Evolutionary conservation across 2,797 vertebrate species (phyloP), one percentile per base, ranked within the genome.

Genomic region (Dallia pectoralis): DNA sequence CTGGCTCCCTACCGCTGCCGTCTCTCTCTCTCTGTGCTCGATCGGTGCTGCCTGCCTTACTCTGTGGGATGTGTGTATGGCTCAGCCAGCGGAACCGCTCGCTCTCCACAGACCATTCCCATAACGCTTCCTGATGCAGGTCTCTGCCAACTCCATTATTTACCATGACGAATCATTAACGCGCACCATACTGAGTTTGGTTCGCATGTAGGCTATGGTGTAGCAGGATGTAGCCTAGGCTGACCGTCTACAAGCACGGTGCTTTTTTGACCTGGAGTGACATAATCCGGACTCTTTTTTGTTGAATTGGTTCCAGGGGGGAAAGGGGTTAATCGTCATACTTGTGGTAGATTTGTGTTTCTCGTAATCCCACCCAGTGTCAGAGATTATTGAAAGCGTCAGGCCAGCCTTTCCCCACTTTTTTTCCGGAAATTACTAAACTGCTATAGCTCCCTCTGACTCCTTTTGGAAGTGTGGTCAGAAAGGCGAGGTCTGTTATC

Each of bases 321-420:
- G 82, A 84, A 82, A 86, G 76, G 83, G 85, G 88, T 91, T 91
- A 91, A 90, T 89, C 84, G 76, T 84, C 5, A 25, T 76, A 78
- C 87, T 82, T 18, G 82, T 81, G 84, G 79, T 86, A 89, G 91
- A 90, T 91, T 89, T 89, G 87, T 80, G 85, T 14, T 44, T 11
- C 40, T 44, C 40, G 12, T 44, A 44, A 44, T 44, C 12, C 40
- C 14, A 12, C 40, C 40, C 40, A 44, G 11, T 14, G 40, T 44
- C 40, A 44, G 40, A 44, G 40, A 44, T 44, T 44, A 40, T 40
- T 40, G 4, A 40, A 40, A 40, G 36, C 36, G 36, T 40, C 36
- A 40, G 36, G 36, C 36, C 9, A 44, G 14, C 40, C 40, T 44
- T 44, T 44, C 40, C 5, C 40, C 40, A 44, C 9, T 44, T 44